Base-by-base conservation (phyloP, 2,113 vertebrate species). In the Prochilodus magdalenae region DNA sequence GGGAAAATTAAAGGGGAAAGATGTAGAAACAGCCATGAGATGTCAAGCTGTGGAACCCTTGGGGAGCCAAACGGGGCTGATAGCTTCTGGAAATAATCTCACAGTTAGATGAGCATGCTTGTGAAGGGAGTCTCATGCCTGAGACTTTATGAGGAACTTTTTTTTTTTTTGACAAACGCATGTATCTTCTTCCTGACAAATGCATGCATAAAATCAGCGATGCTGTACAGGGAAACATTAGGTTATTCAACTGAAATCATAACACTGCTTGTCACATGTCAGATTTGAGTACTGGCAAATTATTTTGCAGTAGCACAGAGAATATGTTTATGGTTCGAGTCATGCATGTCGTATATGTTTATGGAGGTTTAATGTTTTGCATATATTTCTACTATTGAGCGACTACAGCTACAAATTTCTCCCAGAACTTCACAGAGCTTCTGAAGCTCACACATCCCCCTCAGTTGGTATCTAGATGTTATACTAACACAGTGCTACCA, bases 61-160 rank as follows among this genome's bases (percentile, higher is more conserved):
- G 67, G 80, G 86, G 86, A 89, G 70, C 30, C 29, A n/a, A 71
- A 33, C 73, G 29, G 59, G 26, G 30, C 74, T 80, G 80, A 85
- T 86, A 40, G 55, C 77, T 85, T 81, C 72, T 69, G 78, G 59
- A 89, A 90, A 88, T 86, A 81, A 79, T 77, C 78, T 83, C 73
- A 60, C 60, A 51, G 83, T 82, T 73, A 86, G 73, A 86, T 75
- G 73, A 76, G 73, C 67, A 29, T 71, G 77, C 62, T 66, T 3
- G 10, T 72, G 73, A 44, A 86, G 51, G 74, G 63, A 51, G 51
- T 20, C 47, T 47, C 16, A 8, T 30, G 79, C 30, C 59, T 65
- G 14, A 57, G 44, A 22, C 60, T 36, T 15, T 36, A 36, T 5
- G 2, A 60, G 57, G 53, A 57, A 55, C 27, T 74, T 57, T 74